A percentile compares a stretch with the other conserved stretches of the same genome.
Conservation (phyloP, 2,888 invertebrate species). For the Carterocephalus palaemon region DNA sequence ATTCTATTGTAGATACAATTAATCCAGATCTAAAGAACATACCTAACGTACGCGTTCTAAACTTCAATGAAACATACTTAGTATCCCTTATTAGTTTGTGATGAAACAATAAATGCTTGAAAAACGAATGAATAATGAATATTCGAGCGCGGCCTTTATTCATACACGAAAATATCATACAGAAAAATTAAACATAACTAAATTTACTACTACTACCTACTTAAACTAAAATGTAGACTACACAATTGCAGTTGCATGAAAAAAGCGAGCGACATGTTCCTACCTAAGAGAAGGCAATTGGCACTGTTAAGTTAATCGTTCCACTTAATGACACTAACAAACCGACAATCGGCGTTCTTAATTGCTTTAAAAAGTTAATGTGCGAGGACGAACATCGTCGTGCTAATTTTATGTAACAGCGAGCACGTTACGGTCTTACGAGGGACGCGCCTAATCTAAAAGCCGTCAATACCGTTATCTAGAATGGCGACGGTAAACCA, state of each 20-base stretch:
- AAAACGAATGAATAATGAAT: too few relatives aligned
- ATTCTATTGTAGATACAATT: too few relatives aligned
- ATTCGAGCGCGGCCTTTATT: too few relatives aligned
- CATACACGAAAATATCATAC: too few relatives aligned
- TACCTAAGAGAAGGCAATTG: not conserved
- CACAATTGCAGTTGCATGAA: not conserved
- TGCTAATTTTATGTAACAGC: slow-evolving; percentile 53
- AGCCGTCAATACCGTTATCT: slow-evolving; percentile 67
- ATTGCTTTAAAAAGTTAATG: slow-evolving; percentile 20
- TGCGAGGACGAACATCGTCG: slow-evolving; percentile 18
- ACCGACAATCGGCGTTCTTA: slow-evolving; percentile 16
- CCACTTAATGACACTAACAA: slow-evolving; percentile 8
- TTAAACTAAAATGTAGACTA: too few relatives aligned
- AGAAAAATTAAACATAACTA: too few relatives aligned
- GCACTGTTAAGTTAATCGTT: slow-evolving; percentile 17
- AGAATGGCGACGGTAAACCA: slow-evolving; percentile 58
- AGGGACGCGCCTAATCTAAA: slow-evolving; percentile 56
- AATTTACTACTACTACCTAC: too few relatives aligned
- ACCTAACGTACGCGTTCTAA: too few relatives aligned
- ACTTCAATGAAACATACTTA: too few relatives aligned
- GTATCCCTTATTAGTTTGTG: too few relatives aligned
- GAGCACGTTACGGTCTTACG: slow-evolving; percentile 43
- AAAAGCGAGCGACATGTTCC: not conserved
- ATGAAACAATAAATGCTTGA: too few relatives aligned
- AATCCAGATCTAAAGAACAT: too few relatives aligned